Evolutionary conservation across 1,140 invertebrate genomes (phyloP), one percentile per base, ranked within the genome.

Genomic region (Armadillidium nasatum): DNA sequence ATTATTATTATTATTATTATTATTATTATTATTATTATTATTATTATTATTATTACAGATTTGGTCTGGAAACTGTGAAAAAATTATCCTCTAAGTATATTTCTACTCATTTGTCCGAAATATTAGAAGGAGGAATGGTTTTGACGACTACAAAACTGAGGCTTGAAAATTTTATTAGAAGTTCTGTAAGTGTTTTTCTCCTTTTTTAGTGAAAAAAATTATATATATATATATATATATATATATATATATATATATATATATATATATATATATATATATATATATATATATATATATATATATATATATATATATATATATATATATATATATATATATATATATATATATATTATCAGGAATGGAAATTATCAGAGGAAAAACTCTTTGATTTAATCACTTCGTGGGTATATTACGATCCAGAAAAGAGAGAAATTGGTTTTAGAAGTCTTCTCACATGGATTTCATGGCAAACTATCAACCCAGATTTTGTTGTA

Each of bases 351-450:
- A 0, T 45, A n/a, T 44, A 1, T 69, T 75, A 19, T 54, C 78
- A 77, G 78, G 70, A 54, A 13, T 80, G 76, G 78, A 50, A 73
- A 44, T n/a, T 78, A 23, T 44, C 72, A 82, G 79, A 69, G 80
- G 82, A 81, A 80, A 79, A 43, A 76, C 60, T 84, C 7, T 82
- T 87, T 13, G 84, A 84, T 66, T 83, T 89, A n/a, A 85, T 89
- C 60, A 85, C 86, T 70, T 84, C 86, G 67, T 90, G 89, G 89
- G 84, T 88, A 10, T 83, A 84, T 66, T 84, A 87, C 78, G 85
- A 87, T 78, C 75, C 86, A 21, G 73, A 78, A 66, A 84, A 82
- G 72, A 80, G 88, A 71, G 88, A 89, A 81, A 83, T 84, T 67
- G 83, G 87, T 73, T 87, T 89, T 75, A 83, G 85, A 77, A 84